These are phyloP conservation scores for Elymnias hypermnestra DNA, from an alignment of 1,140 invertebrate genomes.

Conservation along the genomic window DNA sequence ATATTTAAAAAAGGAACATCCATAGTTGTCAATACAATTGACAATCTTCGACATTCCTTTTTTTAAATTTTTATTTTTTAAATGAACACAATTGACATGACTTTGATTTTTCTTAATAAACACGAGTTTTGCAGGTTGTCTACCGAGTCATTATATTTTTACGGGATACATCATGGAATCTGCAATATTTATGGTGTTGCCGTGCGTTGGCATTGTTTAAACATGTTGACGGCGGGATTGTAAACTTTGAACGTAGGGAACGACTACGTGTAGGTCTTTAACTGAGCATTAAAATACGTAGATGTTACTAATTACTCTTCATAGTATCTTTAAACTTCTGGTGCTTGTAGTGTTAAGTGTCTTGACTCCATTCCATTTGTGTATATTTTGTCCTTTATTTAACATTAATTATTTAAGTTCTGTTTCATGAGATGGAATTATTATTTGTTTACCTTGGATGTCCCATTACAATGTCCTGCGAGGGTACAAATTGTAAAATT, in stretches of 20 bases:
- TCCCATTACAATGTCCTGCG: background rate
- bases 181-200: slow-evolving; percentile 50
- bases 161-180: slow-evolving; percentile 58
- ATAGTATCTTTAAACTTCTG: slow-evolving; percentile 55
- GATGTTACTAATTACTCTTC: slow-evolving; percentile 24
- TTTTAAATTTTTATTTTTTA: too few relatives aligned
- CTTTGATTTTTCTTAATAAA: too few relatives aligned
- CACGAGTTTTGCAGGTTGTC: too few relatives aligned
- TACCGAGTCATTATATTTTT: slow-evolving; percentile 62
- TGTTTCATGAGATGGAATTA: too few relatives aligned
- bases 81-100: too few relatives aligned
- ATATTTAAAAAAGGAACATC: too few relatives aligned
- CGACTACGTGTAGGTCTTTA: background rate
- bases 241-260: background rate
- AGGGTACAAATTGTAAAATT: background rate
- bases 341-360: slow-evolving; percentile 68
- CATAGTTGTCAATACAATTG: too few relatives aligned
- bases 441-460: background rate
- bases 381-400: slow-evolving; percentile 26
- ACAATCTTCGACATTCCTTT: too few relatives aligned
- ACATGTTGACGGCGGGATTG: too few relatives aligned
- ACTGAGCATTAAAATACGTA: slow-evolving; percentile 22
- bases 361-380: slow-evolving; percentile 52
- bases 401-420: too few relatives aligned
- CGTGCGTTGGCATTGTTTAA: background rate